Conservation (phyloP, 2,113 vertebrate genomes). For the Murina feae region DNA sequence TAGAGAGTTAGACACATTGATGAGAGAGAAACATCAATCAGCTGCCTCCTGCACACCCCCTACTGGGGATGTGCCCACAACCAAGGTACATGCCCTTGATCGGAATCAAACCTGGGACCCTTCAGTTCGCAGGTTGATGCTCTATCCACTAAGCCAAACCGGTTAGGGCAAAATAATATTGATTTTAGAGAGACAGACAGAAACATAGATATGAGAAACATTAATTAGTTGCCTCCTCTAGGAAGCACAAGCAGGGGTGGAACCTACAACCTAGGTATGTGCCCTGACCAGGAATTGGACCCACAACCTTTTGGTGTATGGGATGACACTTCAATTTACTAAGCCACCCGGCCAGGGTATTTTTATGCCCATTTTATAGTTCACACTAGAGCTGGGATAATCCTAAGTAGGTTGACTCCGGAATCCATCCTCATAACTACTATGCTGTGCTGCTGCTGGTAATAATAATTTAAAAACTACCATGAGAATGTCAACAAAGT, state of each 20-base stretch:
- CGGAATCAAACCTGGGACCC: too few species aligned
- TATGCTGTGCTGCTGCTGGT: not conserved
- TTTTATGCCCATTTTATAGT: not conserved
- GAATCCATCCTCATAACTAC: not conserved
- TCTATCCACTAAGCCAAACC: too few species aligned
- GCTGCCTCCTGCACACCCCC: too few species aligned
- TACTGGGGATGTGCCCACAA: too few species aligned
- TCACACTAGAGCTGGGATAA: not conserved
- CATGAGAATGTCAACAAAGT: not conserved
- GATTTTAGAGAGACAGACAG: not conserved
- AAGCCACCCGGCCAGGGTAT: not conserved
- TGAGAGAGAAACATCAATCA: too few species aligned
- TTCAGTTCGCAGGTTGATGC: too few species aligned
- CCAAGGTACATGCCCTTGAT: too few species aligned
- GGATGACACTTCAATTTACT: not conserved
- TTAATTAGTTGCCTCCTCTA: not conserved
- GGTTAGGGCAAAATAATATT: too few species aligned
- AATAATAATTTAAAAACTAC: not conserved
- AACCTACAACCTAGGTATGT: not conserved
- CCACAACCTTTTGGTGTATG: not conserved
- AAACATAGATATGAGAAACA: not conserved
- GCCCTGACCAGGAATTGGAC: not conserved
- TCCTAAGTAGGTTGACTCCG: not conserved
- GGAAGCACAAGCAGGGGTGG: not conserved
- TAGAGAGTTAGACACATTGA: too few species aligned